Evolutionary conservation across 2,888 invertebrate genomes (phyloP), one percentile per base, ranked within the genome.

Genomic region (Lysandra coridon): DNA sequence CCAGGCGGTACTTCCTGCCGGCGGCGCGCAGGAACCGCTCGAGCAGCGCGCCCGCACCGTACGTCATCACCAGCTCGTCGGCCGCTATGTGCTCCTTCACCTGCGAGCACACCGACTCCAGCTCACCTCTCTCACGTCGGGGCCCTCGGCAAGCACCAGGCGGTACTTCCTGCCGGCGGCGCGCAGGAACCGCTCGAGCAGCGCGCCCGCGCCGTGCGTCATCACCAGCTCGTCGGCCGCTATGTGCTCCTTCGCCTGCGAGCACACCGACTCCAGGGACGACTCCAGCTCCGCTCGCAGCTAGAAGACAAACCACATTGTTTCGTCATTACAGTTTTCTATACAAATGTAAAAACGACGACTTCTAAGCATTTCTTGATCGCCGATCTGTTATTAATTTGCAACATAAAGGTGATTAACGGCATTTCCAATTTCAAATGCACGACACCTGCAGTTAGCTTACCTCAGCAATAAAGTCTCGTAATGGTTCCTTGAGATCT

Each of bases 211-310:
- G 0, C 98, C 98, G 79, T 97, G 94, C 0, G 98, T 98, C 86
- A 99, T 95, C 83, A 99, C 97, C 76, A 98, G 97, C 91, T 99
- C 99, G 85, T 98, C 98, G 0, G 97, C 96, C 90, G 98, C 98
- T 84, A 99, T 98, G 86, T 98, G 98, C 87, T 98, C 97, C 40
- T 97, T 95, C 0, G 98, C 98, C 91, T 98, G 98, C 0, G 96
- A 95, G 10, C 97, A 97, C 82, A 99, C 97, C 86, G 97, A 97
- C 81, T 97, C 97, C 30, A 95, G 95, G 86, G 98, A 88, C 0
- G 89, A 85, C 78, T 93, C 92, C 33, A 93, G 81, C 81, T 94
- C 93, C 0, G 87, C 84, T 0, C 91, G 89, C 0, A 94, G 82
- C 92, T 93, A 6, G 40, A 40, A 40, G 40, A 40, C 40, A 40